Conservation (phyloP, 2,113 vertebrate genomes). For the Danionella cerebrum region DNA sequence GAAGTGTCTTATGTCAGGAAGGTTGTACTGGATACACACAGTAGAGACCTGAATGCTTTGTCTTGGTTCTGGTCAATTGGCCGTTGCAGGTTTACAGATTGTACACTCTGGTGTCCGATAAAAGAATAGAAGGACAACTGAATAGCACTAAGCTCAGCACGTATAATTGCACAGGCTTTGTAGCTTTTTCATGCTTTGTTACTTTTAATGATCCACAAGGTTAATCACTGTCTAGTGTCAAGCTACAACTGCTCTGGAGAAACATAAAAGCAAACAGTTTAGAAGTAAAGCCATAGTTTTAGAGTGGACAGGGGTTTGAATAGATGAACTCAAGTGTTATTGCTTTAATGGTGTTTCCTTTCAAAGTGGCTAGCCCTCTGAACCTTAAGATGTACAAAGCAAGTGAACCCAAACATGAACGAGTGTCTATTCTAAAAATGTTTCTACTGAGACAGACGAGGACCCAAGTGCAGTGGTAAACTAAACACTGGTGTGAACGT, state of each 20-base stretch:
- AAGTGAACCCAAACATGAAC: too few relatives aligned
- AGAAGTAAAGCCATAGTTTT: background rate
- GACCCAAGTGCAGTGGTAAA: too few relatives aligned
- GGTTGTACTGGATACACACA: background rate
- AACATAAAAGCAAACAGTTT: background rate
- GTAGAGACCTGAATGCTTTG: background rate
- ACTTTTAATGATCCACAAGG: constrained; percentile 11
- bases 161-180: background rate
- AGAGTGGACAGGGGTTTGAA: too few relatives aligned
- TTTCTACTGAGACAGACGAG: too few relatives aligned
- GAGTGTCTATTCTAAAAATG: too few relatives aligned
- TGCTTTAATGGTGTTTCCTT: too few relatives aligned
- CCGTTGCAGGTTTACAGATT: background rate
- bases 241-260: background rate
- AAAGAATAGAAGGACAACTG: background rate
- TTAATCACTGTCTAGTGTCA: background rate
- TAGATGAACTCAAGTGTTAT: too few relatives aligned
- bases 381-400: too few relatives aligned
- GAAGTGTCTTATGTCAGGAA: background rate
- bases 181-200: constrained; percentile 1
- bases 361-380: too few relatives aligned
- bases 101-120: background rate
- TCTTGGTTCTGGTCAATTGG: background rate
- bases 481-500: too few relatives aligned
- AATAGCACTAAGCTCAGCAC: background rate